A percentile compares a stretch with the other conserved stretches of the same genome.
phyloP scores from a whole-genome alignment of 1,140 invertebrate species.

The Platyscapa corneri region DNA sequence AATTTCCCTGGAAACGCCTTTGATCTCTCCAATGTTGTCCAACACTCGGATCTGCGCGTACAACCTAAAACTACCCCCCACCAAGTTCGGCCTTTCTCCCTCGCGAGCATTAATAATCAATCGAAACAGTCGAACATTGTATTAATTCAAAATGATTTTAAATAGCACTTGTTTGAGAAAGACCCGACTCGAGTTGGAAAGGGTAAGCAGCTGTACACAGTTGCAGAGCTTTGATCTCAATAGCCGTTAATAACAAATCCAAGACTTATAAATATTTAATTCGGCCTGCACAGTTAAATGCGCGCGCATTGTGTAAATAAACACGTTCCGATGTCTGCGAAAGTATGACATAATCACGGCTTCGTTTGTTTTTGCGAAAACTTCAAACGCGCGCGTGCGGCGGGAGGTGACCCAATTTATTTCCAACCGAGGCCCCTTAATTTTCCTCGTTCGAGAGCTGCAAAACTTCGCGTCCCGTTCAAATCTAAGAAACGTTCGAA shows the following conservation, averaged over 20 bases:
- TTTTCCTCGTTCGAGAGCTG: background rate
- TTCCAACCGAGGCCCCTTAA: background rate
- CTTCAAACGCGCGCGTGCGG: background rate
- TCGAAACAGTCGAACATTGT: too few relatives aligned
- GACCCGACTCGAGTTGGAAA: too few relatives aligned
- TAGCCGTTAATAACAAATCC: background rate
- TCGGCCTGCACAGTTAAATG: background rate
- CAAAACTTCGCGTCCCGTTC: background rate
- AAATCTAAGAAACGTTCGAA: background rate
- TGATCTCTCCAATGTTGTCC: too few relatives aligned
- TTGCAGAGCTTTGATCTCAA: background rate
- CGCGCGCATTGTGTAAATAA: background rate
- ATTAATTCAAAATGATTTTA: too few relatives aligned
- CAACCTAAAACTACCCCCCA: too few relatives aligned
- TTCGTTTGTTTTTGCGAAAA: background rate
- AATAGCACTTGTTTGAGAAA: background rate
- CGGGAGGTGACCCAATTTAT: background rate
- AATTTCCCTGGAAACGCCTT: too few relatives aligned
- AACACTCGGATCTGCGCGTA: too few relatives aligned
- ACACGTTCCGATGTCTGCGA: background rate
- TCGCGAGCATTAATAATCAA: too few relatives aligned
- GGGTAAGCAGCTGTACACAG: too few relatives aligned
- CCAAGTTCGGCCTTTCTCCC: too few relatives aligned
- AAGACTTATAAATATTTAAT: background rate
- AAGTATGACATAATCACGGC: background rate